Conservation (phyloP, 2,797 vertebrate species). For the Gouania willdenowi region DNA sequence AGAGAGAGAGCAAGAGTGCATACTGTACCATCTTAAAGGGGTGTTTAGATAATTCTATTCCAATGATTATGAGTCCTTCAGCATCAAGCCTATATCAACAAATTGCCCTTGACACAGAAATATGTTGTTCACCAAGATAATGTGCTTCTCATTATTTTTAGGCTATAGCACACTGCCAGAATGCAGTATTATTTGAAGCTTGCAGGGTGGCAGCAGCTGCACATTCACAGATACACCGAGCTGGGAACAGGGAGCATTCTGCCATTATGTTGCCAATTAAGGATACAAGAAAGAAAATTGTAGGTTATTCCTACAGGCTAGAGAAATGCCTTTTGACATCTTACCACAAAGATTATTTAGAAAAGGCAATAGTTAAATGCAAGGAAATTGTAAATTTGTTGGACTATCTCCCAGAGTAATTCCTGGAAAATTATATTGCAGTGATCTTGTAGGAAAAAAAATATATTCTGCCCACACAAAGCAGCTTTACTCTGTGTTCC, state of each 20-base stretch:
- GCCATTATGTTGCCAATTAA: slow-evolving; percentile 59
- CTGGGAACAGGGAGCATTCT: slow-evolving; percentile 46
- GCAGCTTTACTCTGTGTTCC: slow-evolving; percentile 38
- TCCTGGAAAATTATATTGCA: slow-evolving; percentile 15
- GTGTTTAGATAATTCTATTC: slow-evolving; percentile 56
- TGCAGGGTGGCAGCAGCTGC: slow-evolving; percentile 61
- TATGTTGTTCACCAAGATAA: slow-evolving; percentile 71
- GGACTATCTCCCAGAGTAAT: slow-evolving; percentile 11
- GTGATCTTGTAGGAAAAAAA: slow-evolving; percentile 12
- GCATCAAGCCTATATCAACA: slow-evolving; percentile 71
- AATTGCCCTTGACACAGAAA: slow-evolving; percentile 75
- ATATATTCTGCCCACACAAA: too few relatives aligned
- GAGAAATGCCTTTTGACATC: slow-evolving; percentile 31
- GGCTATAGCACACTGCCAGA: slow-evolving; percentile 56
- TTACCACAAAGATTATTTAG: slow-evolving; percentile 19
- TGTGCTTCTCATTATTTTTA: slow-evolving; percentile 67
- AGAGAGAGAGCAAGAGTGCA: slow-evolving; percentile 1
- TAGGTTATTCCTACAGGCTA: slow-evolving; percentile 51
- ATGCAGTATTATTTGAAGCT: slow-evolving; percentile 61
- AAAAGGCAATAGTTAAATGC: slow-evolving; percentile 32
- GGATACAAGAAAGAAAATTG: slow-evolving; percentile 45
- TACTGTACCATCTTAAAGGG: slow-evolving; percentile 32
- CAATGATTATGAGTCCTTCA: slow-evolving; percentile 65
- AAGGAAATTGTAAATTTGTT: slow-evolving; percentile 13
- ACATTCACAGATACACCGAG: slow-evolving; percentile 60